These are phyloP conservation scores for Periphyllus acericola DNA, from an alignment of 2,888 invertebrate genomes.

Conservation along the genomic window DNA sequence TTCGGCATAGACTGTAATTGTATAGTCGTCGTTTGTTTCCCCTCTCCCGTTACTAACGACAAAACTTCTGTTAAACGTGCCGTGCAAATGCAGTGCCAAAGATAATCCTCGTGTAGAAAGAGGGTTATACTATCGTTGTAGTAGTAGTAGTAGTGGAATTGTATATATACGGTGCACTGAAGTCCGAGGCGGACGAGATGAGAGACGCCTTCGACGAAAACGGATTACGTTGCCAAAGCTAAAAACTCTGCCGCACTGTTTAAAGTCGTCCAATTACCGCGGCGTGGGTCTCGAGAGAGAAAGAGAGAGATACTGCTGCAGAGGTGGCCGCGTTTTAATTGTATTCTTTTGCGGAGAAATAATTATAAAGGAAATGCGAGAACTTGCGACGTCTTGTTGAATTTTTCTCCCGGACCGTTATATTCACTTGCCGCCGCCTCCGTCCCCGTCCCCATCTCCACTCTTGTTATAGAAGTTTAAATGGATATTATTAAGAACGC, in stretches of 20 bases:
- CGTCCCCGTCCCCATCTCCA: neutral
- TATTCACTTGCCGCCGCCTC: neutral
- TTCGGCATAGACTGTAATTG: slow-evolving; percentile 20
- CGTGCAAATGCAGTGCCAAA: slow-evolving; percentile 22
- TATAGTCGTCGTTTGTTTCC: neutral
- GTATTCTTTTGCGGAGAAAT: slow-evolving; percentile 58
- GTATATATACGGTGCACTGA: neutral
- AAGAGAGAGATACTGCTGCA: too few species aligned
- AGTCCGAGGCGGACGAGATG: slow-evolving; percentile 8
- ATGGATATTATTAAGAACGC: slow-evolving; percentile 54
- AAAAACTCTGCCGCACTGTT: slow-evolving; percentile 40
- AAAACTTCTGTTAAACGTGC: slow-evolving; percentile 45
- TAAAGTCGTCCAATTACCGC: slow-evolving; percentile 59
- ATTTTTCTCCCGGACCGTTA: slow-evolving; percentile 48
- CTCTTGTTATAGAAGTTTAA: slow-evolving; percentile 46
- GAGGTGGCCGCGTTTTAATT: slow-evolving; percentile 60
- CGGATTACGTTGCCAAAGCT: slow-evolving; percentile 54
- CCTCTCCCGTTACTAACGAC: slow-evolving; percentile 17
- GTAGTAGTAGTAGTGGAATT: too few species aligned
- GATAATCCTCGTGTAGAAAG: slow-evolving; percentile 28
- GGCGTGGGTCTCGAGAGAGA: slow-evolving; percentile 52
- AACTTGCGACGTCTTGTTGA: slow-evolving; percentile 50
- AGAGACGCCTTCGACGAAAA: slow-evolving; percentile 25
- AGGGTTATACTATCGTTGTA: neutral
- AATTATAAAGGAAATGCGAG: slow-evolving; percentile 60